Evolutionary conservation across 2,113 vertebrate genomes (phyloP), one percentile per base, ranked within the genome.

Genomic region (Mirounga angustirostris): DNA sequence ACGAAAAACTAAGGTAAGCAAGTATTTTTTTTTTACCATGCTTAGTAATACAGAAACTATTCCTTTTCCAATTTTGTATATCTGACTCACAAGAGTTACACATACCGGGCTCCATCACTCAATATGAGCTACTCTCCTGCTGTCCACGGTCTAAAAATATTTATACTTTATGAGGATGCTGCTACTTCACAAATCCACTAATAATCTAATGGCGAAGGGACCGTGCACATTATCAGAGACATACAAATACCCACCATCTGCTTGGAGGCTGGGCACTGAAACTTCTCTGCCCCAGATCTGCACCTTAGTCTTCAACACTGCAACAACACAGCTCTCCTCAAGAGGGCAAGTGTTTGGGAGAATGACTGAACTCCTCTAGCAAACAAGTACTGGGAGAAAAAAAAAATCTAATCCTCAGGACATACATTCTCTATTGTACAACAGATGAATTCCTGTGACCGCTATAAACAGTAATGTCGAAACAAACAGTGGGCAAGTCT

Each of bases 161-260:
- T 69, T 87, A 65, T 2, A 73, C 1, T 56, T 83, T 24, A 26
- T 54, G 61, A 96, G 52, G 26, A 90, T 40, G 52, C n/a, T 91
- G 71, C 19, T 33, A n/a, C 50, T 33, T 65, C 36, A 71, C 46
- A 22, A 63, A 28, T 33, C 16, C 36, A 59, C 46, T 8, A 54
- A 28, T 33, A 59, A 65, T 28, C 40, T 93, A 22, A 95, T 54
- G 50, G 61, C 71, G 84, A 93, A 95, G 95, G 97, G 43, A 24
- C 94, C 97, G 88, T 96, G 90, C 97, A 95, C 61, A 92, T 79
- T 94, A 98, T 96, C 79, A 92, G 90, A 93, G 85, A 89, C 93
- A 82, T 67, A 73, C 97, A 96, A 97, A 98, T 96, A 82, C 92
- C 76, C 95, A 91, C 95, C 97, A 96, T 96, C 85, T 95, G 92